phyloP scores from a whole-genome alignment of 2,113 vertebrate species.

The Loxodonta africana region DNA sequence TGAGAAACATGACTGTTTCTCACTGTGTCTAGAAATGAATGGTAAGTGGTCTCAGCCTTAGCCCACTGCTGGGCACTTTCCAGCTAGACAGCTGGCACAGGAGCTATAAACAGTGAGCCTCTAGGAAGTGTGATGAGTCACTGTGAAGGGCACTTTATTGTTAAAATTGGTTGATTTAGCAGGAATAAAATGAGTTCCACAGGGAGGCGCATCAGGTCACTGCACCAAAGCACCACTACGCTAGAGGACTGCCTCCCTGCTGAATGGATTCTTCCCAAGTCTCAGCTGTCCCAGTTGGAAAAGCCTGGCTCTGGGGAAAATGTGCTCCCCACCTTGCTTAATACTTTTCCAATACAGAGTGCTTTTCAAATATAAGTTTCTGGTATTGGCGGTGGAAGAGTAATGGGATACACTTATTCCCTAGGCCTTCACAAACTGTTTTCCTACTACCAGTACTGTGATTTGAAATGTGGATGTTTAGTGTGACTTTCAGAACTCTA shows the following conservation, averaged over 20 bases:
- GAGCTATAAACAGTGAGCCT: neutral
- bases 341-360: neutral
- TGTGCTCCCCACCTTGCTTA: conserved; percentile 70
- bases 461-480: conserved; percentile 24
- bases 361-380: conserved; percentile 61
- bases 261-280: conserved; percentile 55
- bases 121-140: conserved; percentile 27
- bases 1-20: neutral
- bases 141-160: neutral
- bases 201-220: conserved; percentile 55
- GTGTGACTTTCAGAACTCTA: conserved; percentile 32
- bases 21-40: neutral
- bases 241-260: conserved; percentile 59
- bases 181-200: conserved; percentile 61
- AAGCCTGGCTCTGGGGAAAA: conserved; percentile 73
- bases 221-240: conserved; percentile 61
- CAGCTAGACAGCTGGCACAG: neutral
- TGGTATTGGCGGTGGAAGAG: neutral
- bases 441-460: conserved; percentile 1
- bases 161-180: conserved; percentile 34
- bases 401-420: neutral
- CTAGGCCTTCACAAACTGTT: neutral
- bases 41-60: conserved; percentile 15
- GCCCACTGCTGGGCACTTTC: neutral
- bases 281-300: conserved; percentile 43